Conservation (phyloP, 2,797 vertebrate genomes). For the Argentina silus region DNA sequence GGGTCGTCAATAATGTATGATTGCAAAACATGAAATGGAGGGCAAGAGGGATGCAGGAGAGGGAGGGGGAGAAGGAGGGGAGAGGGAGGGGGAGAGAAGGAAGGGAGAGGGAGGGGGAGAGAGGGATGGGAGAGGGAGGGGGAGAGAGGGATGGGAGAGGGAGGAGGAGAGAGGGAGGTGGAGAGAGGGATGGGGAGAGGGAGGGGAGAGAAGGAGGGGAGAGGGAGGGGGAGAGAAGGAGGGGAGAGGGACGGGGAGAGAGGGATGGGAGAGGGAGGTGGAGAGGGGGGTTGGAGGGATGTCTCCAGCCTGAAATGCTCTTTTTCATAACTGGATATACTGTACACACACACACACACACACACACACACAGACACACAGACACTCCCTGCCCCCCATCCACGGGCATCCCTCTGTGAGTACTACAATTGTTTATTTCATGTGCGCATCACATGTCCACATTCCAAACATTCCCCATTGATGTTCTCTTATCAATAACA, state of each 20-base stretch:
- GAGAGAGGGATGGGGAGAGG: background rate
- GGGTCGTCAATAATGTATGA: conserved; percentile 23
- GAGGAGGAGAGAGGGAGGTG: background rate
- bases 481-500: conserved; percentile 18
- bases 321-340: conserved; percentile 29
- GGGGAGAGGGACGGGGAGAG: background rate
- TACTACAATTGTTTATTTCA: background rate
- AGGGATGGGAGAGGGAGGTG: background rate
- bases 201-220: background rate
- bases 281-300: background rate
- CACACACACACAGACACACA: background rate
- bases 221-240: background rate
- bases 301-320: background rate
- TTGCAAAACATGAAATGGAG: conserved; percentile 7
- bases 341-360: conserved; percentile 11
- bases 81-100: background rate
- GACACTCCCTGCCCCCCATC: background rate
- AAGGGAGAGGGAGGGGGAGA: background rate
- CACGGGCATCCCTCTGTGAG: background rate
- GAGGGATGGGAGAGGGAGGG: background rate
- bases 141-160: background rate
- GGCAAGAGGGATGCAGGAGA: background rate
- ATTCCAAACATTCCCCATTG: background rate
- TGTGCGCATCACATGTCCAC: background rate
- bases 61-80: background rate